Base-by-base conservation (phyloP, 2,113 vertebrate genomes). In the Megalops atlanticus region DNA sequence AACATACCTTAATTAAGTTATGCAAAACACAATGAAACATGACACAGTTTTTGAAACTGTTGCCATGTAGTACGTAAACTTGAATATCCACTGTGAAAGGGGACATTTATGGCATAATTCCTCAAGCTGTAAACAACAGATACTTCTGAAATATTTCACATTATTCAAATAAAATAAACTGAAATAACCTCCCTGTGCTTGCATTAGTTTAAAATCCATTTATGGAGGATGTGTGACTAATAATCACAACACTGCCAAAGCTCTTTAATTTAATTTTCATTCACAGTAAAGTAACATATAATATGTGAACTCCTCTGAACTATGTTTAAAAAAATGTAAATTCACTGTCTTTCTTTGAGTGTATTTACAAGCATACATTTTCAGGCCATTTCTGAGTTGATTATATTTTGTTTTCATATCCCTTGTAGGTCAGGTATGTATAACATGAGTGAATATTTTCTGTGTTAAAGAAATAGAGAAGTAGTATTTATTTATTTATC, bases 1-100 rank as follows among this genome's bases (percentile, higher is more conserved):
- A 76, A 47, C 74, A 76, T 47, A 16, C 5, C 24, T 76, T 43
- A 27, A 76, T 47, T 47, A 15, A 76, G 43, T 76, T 49, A 21
- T 16, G n/a, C 27, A 49, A 33, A 31, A n/a, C 11, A 45, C 74
- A 76, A 21, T 76, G 40, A 45, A 64, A 64, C n/a, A 27, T 24
- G 58, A 27, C 72, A 15, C 31, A 12, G 24, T 12, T 14, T 70
- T 58, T 64, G 24, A 54, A 64, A 64, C 1, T 31, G 58, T 64
- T 10, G n/a, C 24, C n/a, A n/a, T n/a, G 31, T n/a, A 27, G n/a
- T 64, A 31, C 24, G 8, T 24, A 64, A 64, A 64, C 58, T 31
- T 64, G n/a, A 64, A 31, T 64, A 64, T 64, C 5, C 31, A 64
- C 58, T 64, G 58, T 64, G 35, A 71, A 71, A 35, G n/a, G 31